A percentile compares a stretch with the other conserved stretches of the same genome.
Evolutionary conservation across 2,797 vertebrate species (phyloP).

Genomic region (Tadarida brasiliensis): DNA sequence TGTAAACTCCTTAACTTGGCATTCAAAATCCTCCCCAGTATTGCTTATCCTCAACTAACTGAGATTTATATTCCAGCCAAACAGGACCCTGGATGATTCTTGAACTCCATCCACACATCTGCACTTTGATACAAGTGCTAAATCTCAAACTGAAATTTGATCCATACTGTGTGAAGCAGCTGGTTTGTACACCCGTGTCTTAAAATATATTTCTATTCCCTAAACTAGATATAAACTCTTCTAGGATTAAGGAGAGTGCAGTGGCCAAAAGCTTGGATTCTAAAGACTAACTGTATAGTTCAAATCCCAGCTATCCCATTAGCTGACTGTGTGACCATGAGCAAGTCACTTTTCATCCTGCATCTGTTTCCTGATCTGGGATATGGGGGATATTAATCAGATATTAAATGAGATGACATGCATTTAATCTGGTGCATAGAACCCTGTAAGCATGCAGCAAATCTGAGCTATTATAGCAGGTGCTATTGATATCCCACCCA

Average conservation of each 20-base stretch:
- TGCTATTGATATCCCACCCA: conserved; percentile 16
- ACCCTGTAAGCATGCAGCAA: not conserved
- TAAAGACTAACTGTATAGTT: not conserved
- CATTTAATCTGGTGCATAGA: conserved; percentile 48
- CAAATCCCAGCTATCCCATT: conserved; percentile 20
- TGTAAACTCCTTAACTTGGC: not conserved
- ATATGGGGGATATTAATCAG: conserved; percentile 49
- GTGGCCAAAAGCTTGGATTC: not conserved
- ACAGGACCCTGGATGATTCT: not conserved
- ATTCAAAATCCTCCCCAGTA: not conserved
- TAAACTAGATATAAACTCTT: conserved; percentile 4
- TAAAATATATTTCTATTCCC: conserved; percentile 25
- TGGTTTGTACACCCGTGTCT: conserved; percentile 18
- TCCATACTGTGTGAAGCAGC: not conserved
- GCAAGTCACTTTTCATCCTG: conserved; percentile 15
- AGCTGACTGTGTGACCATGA: not conserved
- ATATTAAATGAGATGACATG: conserved; percentile 55
- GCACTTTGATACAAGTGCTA: not conserved
- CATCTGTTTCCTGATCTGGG: conserved; percentile 7
- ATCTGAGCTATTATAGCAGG: conserved; percentile 12
- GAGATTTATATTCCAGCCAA: not conserved
- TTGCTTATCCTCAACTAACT: not conserved
- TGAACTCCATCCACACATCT: not conserved
- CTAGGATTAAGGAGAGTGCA: not conserved
- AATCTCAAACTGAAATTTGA: conserved; percentile 40